Evolutionary conservation across 2,888 invertebrate species (phyloP).

Genomic region (Blastobasis adustella): DNA sequence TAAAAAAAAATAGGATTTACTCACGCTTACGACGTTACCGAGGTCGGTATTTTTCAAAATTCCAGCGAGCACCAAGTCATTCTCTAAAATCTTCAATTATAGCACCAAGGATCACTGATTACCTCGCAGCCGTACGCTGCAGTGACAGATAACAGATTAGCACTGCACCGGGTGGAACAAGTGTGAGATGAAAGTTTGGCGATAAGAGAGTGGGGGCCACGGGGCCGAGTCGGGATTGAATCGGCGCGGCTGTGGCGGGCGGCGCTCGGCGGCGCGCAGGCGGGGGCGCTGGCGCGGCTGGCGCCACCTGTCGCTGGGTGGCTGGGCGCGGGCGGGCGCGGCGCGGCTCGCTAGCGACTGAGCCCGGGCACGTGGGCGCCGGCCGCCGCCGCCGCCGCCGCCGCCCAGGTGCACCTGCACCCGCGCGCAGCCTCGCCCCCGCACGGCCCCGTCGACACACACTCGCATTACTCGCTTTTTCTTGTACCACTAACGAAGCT

Average conservation of each 20-base stretch:
- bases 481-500: too few species aligned
- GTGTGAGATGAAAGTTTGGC: too few species aligned
- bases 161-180: too few species aligned
- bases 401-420: conserved; percentile 55
- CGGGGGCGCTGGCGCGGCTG: conserved; percentile 45
- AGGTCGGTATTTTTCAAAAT: conserved; percentile 27
- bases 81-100: conserved; percentile 10
- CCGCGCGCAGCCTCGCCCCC: conserved; percentile 12
- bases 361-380: conserved; percentile 58
- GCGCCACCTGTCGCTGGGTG: conserved; percentile 40
- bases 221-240: too few species aligned
- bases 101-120: too few species aligned
- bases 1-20: conserved; percentile 3
- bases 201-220: too few species aligned
- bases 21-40: conserved; percentile 30
- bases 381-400: conserved; percentile 19
- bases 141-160: too few species aligned
- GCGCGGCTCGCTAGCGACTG: conserved; percentile 48
- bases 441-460: conserved; percentile 17
- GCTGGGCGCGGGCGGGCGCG: conserved; percentile 32
- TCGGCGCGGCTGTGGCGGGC: neutral
- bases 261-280: conserved; percentile 20
- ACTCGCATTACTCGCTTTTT: conserved; percentile 3
- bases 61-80: conserved; percentile 22
- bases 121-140: conserved; percentile 10